These are phyloP conservation scores for Trichonephila inaurata DNA, from an alignment of 1,140 invertebrate genomes.

Conservation along the genomic window DNA sequence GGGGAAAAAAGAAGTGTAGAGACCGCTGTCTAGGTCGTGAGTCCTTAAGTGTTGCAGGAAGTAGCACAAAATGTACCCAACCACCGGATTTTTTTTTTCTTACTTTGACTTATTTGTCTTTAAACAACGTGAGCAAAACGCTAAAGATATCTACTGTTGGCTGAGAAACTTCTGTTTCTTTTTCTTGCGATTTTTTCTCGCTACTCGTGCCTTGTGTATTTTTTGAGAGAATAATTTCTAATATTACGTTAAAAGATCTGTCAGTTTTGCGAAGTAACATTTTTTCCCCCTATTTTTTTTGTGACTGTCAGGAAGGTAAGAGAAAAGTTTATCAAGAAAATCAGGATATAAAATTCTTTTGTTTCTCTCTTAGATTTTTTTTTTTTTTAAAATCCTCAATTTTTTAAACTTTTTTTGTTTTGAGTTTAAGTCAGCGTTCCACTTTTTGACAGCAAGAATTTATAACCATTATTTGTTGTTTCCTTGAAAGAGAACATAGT, in stretches of 20 bases:
- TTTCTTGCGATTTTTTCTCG: neutral
- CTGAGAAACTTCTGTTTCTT: neutral
- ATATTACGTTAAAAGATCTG: neutral
- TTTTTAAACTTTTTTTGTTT: no score
- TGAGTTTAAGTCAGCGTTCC: no score
- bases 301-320: no score
- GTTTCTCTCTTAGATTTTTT: neutral
- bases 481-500: no score
- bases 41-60: constrained; percentile 57
- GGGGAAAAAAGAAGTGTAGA: neutral
- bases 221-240: neutral
- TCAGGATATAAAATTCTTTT: neutral
- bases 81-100: constrained; percentile 36
- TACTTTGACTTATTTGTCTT: constrained; percentile 5
- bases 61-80: constrained; percentile 59
- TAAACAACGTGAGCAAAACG: constrained; percentile 9
- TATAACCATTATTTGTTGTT: no score
- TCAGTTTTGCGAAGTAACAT: neutral
- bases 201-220: neutral
- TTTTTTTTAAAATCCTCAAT: no score
- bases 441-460: no score
- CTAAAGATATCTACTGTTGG: neutral
- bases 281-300: neutral
- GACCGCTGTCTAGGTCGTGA: constrained; percentile 68
- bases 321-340: neutral